Conservation (phyloP, 2,113 vertebrate genomes). For the Calonectris borealis region DNA sequence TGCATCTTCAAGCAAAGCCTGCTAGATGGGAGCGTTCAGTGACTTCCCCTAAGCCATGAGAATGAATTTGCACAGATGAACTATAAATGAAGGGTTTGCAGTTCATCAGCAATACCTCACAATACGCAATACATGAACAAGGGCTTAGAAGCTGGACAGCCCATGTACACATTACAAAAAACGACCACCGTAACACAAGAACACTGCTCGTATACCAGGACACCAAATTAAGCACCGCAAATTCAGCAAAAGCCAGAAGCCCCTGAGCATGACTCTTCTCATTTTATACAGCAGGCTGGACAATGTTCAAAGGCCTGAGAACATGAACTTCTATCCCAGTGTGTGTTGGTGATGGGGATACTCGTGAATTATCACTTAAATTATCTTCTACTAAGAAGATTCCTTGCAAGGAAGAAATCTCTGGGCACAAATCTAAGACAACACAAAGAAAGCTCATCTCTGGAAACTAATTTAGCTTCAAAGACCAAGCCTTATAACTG, state of each 20-base stretch:
- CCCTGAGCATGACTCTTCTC: neutral
- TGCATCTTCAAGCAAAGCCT: neutral
- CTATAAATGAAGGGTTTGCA: neutral
- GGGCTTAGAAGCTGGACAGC: neutral
- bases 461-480: neutral
- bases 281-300: neutral
- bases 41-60: neutral
- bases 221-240: neutral
- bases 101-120: neutral
- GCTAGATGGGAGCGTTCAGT: accelerated
- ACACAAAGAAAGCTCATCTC: neutral
- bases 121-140: neutral
- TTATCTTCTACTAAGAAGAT: neutral
- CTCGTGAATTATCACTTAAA: neutral
- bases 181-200: neutral
- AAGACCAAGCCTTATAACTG: neutral
- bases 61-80: accelerated
- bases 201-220: neutral
- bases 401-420: neutral
- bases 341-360: neutral
- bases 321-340: neutral
- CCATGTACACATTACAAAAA: neutral
- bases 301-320: neutral
- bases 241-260: neutral
- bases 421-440: neutral